Conservation (phyloP, 2,888 invertebrate genomes). For the Acanthosoma haemorrhoidale region DNA sequence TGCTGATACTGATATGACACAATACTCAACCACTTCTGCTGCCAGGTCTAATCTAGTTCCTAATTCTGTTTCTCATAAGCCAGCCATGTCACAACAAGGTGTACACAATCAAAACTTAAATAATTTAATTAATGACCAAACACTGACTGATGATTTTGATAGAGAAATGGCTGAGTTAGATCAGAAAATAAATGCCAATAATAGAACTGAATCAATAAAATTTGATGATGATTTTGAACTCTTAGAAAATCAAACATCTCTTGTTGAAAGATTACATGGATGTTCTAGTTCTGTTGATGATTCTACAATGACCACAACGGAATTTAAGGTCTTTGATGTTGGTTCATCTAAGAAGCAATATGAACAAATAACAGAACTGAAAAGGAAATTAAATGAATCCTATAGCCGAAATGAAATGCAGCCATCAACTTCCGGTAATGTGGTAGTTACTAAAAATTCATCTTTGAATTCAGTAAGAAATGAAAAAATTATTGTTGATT, state of each 20-base stretch:
- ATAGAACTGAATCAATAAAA: neutral
- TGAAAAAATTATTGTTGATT: slow-evolving; percentile 26
- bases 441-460: neutral
- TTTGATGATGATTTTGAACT: slow-evolving; percentile 28
- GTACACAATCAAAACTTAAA: neutral
- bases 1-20: neutral
- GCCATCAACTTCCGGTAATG: neutral
- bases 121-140: neutral
- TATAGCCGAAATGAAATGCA: neutral
- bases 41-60: neutral
- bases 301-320: neutral
- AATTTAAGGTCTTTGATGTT: neutral
- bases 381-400: slow-evolving; percentile 13
- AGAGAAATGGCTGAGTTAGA: neutral
- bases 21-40: neutral
- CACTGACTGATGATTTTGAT: neutral
- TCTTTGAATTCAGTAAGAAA: neutral
- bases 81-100: neutral
- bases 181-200: neutral
- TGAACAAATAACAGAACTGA: neutral
- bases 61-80: neutral
- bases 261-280: neutral
- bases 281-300: neutral
- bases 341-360: neutral
- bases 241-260: slow-evolving; percentile 2